Conservation (phyloP, 2,888 invertebrate genomes). For the Ormyrus thymus region DNA sequence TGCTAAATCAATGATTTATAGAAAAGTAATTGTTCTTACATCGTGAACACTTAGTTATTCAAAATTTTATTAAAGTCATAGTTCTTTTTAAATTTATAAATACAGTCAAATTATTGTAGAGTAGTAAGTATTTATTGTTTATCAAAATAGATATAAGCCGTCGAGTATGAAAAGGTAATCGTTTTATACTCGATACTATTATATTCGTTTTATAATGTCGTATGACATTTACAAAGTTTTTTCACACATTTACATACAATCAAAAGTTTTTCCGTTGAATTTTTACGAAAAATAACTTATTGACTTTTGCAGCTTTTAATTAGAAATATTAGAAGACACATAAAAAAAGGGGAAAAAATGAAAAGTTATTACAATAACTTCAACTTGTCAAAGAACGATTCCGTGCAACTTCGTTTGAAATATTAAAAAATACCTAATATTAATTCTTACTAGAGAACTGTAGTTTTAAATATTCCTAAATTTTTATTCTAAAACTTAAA, state of each 20-base stretch:
- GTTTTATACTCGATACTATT: too few relatives aligned
- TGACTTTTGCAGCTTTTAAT: constrained; percentile 7
- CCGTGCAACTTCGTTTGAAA: neutral
- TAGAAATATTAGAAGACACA: constrained; percentile 17
- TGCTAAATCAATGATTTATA: too few relatives aligned
- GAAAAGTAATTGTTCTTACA: too few relatives aligned
- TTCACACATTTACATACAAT: constrained; percentile 32
- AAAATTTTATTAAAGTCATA: too few relatives aligned
- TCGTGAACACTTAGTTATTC: too few relatives aligned
- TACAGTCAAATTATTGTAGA: too few relatives aligned
- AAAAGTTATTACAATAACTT: neutral
- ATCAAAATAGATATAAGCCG: too few relatives aligned
- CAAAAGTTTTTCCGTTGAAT: constrained; percentile 31
- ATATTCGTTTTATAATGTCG: neutral
- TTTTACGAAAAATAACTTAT: constrained; percentile 18
- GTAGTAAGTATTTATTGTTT: too few relatives aligned
- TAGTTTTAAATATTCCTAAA: neutral
- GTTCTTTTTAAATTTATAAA: too few relatives aligned
- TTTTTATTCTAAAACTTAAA: constrained; percentile 13
- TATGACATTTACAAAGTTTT: constrained; percentile 53
- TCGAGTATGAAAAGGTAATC: too few relatives aligned
- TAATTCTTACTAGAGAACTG: neutral
- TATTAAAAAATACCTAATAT: constrained; percentile 5
- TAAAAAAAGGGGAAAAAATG: constrained; percentile 4
- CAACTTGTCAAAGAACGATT: constrained; percentile 9